Conservation (phyloP, 2,888 invertebrate species). For the Lamellibrachia satsuma region DNA sequence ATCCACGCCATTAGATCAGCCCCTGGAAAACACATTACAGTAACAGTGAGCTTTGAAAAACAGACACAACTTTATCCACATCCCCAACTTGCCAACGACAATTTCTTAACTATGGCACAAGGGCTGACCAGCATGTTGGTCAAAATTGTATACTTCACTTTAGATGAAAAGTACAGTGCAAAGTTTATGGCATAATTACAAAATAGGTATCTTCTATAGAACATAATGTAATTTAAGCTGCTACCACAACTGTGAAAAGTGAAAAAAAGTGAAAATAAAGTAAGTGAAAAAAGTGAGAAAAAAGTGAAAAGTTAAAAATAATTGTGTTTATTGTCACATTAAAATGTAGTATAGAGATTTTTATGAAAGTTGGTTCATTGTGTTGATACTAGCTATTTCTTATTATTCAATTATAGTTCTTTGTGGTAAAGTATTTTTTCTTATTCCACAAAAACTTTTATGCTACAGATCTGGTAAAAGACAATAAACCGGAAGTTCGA, state of each 20-base stretch:
- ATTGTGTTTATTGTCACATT: neutral
- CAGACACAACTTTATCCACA: neutral
- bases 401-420: no score
- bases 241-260: no score
- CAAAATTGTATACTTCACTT: neutral
- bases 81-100: neutral
- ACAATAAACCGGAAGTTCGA: neutral
- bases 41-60: neutral
- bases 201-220: neutral
- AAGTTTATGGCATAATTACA: neutral
- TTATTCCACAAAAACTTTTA: neutral
- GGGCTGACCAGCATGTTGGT: neutral
- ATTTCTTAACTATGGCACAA: neutral
- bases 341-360: neutral
- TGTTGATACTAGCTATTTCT: neutral
- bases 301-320: no score
- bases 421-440: neutral
- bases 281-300: no score
- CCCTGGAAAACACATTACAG: slow-evolving; percentile 69
- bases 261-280: no score
- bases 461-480: neutral
- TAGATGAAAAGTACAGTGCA: neutral
- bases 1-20: slow-evolving; percentile 94
- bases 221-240: neutral
- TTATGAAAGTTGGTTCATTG: neutral